Conservation (phyloP, 1,140 invertebrate genomes). For the Grapholita molesta region DNA sequence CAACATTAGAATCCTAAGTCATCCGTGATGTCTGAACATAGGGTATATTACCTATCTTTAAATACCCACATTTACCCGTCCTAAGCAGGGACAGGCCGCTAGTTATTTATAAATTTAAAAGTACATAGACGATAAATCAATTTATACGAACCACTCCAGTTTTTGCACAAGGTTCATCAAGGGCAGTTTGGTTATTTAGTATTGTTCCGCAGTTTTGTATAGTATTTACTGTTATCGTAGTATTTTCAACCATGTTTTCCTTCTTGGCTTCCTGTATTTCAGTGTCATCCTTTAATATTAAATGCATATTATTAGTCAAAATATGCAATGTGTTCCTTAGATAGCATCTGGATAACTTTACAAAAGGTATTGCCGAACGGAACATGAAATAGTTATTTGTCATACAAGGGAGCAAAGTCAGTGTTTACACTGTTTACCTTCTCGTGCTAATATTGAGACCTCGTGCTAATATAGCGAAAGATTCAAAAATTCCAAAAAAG, state of each 20-base stretch:
- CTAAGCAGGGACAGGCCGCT: too few relatives aligned
- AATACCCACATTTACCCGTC: too few relatives aligned
- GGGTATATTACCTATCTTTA: too few relatives aligned
- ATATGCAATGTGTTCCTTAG: neutral
- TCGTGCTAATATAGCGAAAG: too few relatives aligned
- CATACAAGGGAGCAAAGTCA: neutral
- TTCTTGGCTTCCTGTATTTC: neutral
- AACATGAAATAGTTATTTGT: neutral
- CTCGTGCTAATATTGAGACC: too few relatives aligned
- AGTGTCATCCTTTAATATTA: neutral
- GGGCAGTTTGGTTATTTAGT: neutral
- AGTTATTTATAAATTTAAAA: too few relatives aligned
- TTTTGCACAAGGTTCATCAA: neutral
- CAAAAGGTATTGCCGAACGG: constrained; percentile 10
- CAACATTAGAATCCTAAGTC: too few relatives aligned
- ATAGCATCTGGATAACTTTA: neutral
- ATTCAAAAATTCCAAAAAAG: too few relatives aligned
- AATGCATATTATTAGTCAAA: neutral
- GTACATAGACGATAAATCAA: too few relatives aligned
- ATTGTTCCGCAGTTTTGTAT: neutral
- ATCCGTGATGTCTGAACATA: too few relatives aligned
- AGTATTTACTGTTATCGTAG: neutral
- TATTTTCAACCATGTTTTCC: neutral
- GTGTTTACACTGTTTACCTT: too few relatives aligned
- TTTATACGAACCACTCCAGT: neutral